phyloP scores from a whole-genome alignment of 2,888 invertebrate genomes.

The Hemistola chrysoprasaria region DNA sequence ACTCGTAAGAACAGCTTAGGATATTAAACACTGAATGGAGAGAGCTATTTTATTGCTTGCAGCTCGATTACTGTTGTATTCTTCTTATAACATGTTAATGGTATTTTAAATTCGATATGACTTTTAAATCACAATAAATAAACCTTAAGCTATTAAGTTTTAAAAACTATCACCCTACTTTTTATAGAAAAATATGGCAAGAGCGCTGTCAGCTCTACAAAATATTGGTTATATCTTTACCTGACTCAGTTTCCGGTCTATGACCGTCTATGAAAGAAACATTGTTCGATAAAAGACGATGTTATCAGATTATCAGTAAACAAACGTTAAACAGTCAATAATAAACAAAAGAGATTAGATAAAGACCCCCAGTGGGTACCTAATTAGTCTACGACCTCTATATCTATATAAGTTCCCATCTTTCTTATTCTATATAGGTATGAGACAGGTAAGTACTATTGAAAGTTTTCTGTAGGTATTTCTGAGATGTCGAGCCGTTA shows the following conservation, averaged over 20 bases:
- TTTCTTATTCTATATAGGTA: too few species aligned
- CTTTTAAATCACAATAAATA: too few species aligned
- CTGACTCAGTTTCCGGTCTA: conserved; percentile 4
- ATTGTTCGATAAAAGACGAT: conserved; percentile 8
- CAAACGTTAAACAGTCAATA: not conserved
- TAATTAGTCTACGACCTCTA: conserved; percentile 4
- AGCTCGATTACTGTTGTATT: conserved; percentile 11
- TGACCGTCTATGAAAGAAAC: conserved; percentile 1
- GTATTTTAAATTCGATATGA: conserved; percentile 9
- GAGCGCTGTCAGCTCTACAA: too few species aligned
- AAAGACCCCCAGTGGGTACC: not conserved
- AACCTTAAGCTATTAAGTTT: too few species aligned
- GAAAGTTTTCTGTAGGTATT: too few species aligned
- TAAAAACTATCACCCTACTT: too few species aligned
- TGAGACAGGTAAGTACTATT: conserved; percentile 3
- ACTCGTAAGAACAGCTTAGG: conserved; percentile 1
- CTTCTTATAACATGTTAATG: conserved; percentile 8
- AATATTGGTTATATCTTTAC: too few species aligned
- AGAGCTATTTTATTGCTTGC: conserved; percentile 10
- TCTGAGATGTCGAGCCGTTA: too few species aligned
- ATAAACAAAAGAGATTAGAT: conserved; percentile 8
- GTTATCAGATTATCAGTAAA: conserved; percentile 3
- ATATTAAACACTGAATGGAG: not conserved
- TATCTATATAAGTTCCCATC: too few species aligned
- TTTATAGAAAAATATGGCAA: too few species aligned